Conservation (phyloP, 2,797 vertebrate genomes). For the Schizothorax lantsangensis region DNA sequence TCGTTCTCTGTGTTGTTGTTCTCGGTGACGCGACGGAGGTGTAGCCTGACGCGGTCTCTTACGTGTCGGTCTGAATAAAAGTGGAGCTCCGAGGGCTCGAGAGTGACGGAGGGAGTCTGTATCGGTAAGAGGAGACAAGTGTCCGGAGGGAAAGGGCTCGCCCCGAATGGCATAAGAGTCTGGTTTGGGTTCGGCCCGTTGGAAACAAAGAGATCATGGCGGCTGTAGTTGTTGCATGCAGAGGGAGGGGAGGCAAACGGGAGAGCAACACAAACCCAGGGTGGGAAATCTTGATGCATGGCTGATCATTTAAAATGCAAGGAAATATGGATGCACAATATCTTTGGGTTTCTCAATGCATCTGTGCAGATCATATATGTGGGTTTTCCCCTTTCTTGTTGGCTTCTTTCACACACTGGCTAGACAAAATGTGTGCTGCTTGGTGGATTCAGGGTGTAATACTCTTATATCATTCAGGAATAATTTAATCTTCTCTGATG, state of each 20-base stretch:
- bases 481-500: background rate
- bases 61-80: conserved; percentile 99
- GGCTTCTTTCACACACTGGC: background rate
- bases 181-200: conserved; percentile 73
- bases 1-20: conserved; percentile 86
- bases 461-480: conserved; percentile 33
- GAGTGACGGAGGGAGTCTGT: conserved; percentile 98
- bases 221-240: conserved; percentile 86
- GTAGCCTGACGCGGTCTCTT: conserved; percentile 99
- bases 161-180: conserved; percentile 68
- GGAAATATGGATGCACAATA: conserved; percentile 18
- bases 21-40: conserved; percentile 98
- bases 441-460: conserved; percentile 12
- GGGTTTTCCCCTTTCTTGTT: background rate
- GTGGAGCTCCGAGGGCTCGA: conserved; percentile 94
- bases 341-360: background rate
- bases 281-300: conserved; percentile 37
- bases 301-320: conserved; percentile 25
- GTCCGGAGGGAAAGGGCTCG: conserved; percentile 86
- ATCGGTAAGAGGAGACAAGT: conserved; percentile 95
- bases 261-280: conserved; percentile 66
- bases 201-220: conserved; percentile 89
- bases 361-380: background rate
- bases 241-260: conserved; percentile 60
- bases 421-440: conserved; percentile 22